These are phyloP conservation scores for Ophioderma brevispina DNA, from an alignment of 35 echinoderm and acorn worm genomes.

Conservation along the genomic window DNA sequence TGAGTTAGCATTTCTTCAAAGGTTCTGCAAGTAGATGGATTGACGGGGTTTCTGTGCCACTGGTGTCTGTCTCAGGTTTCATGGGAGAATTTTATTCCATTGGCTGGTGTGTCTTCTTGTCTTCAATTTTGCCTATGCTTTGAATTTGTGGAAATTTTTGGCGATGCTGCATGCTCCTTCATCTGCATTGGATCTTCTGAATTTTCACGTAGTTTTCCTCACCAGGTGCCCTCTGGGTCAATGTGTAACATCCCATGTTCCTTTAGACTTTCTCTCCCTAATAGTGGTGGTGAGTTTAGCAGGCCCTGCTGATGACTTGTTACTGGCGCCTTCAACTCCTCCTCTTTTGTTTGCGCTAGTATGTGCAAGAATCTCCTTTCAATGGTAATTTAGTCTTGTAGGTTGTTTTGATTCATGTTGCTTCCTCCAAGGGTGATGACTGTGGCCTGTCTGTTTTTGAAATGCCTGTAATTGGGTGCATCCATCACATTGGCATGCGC, in stretches of 20 bases:
- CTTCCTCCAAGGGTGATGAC: neutral
- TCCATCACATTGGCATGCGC: conserved; percentile 70
- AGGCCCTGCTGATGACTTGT: conserved; percentile 33
- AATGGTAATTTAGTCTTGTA: conserved; percentile 24
- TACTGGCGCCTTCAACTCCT: conserved; percentile 35
- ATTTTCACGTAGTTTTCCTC: conserved; percentile 13
- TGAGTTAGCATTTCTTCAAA: conserved; percentile 51
- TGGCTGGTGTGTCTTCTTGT: conserved; percentile 31
- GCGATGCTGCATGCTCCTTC: neutral
- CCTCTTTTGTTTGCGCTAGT: conserved; percentile 52
- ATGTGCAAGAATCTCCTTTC: conserved; percentile 47
- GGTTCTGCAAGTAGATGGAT: conserved; percentile 70
- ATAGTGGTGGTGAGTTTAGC: conserved; percentile 47
- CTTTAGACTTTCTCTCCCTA: conserved; percentile 8
- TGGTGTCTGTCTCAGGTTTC: conserved; percentile 48
- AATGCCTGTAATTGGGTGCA: conserved; percentile 35
- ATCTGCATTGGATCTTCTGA: neutral
- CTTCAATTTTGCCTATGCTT: conserved; percentile 28
- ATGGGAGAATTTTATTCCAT: conserved; percentile 49
- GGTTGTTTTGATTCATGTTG: neutral
- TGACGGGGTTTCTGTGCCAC: conserved; percentile 57
- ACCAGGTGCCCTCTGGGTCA: conserved; percentile 29
- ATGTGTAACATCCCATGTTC: conserved; percentile 36
- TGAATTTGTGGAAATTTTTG: neutral
- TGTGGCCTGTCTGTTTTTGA: conserved; percentile 6